These are phyloP conservation scores for Hybognathus amarus DNA, from an alignment of 2,797 vertebrate species.

Conservation along the genomic window DNA sequence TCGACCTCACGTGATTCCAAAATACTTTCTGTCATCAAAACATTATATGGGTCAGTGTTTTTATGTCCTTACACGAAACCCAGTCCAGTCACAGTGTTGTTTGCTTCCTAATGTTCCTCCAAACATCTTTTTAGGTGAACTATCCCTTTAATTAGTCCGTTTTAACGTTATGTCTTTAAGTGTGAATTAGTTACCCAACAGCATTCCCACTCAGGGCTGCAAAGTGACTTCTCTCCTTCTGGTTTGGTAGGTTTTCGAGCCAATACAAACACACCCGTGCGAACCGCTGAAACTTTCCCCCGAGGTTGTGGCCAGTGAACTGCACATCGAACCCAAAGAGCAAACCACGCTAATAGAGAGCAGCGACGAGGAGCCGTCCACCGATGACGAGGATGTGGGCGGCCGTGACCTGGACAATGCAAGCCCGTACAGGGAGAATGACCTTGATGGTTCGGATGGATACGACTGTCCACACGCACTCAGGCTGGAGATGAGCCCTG, in stretches of 20 bases:
- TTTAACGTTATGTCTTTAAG: neutral
- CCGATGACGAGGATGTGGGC: rapidly evolving
- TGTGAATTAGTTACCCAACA: no score
- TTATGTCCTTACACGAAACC: neutral
- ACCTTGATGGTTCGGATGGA: neutral
- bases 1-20: neutral
- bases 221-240: neutral
- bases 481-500: conserved; percentile 12
- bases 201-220: neutral
- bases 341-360: neutral
- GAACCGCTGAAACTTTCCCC: rapidly evolving
- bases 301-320: rapidly evolving
- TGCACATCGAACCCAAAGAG: rapidly evolving
- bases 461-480: conserved; percentile 44
- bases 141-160: neutral
- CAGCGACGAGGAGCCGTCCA: rapidly evolving
- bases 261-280: no score
- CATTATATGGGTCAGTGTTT: neutral
- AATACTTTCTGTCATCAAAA: neutral
- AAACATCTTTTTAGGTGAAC: no score
- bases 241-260: neutral
- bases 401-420: neutral
- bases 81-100: neutral
- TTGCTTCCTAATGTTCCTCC: neutral
- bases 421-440: rapidly evolving